Conservation (phyloP, 2,113 vertebrate genomes). For the Pteruthius melanotis region DNA sequence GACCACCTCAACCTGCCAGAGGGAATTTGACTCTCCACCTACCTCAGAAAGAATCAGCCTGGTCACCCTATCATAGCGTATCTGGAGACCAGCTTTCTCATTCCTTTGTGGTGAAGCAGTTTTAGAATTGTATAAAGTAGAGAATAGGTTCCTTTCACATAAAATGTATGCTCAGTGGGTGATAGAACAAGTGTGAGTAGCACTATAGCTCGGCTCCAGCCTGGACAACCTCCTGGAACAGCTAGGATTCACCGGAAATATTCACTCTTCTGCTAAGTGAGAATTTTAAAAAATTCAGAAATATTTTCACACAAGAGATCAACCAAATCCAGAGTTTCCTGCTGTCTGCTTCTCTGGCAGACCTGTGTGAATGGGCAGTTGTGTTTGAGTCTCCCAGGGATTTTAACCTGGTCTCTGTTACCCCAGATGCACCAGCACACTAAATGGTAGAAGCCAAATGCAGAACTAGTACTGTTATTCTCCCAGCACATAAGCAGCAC, state of each 20-base stretch:
- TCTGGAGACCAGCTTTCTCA: background rate
- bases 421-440: background rate
- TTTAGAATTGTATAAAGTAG: background rate
- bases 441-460: background rate
- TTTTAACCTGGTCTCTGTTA: slow-evolving; percentile 7
- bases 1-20: background rate
- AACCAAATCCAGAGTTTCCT: background rate
- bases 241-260: background rate
- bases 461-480: background rate
- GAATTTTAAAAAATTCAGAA: background rate
- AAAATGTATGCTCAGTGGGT: background rate
- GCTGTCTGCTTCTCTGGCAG: background rate
- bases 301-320: background rate
- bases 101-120: background rate
- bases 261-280: background rate
- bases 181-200: background rate
- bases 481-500: background rate
- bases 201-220: background rate
- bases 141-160: background rate
- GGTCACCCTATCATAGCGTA: background rate
- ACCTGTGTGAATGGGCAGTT: background rate
- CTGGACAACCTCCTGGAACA: background rate
- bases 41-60: background rate
- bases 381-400: background rate
- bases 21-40: background rate